Base-by-base conservation (phyloP, 2,888 invertebrate species). In the Eupithecia tripunctaria region DNA sequence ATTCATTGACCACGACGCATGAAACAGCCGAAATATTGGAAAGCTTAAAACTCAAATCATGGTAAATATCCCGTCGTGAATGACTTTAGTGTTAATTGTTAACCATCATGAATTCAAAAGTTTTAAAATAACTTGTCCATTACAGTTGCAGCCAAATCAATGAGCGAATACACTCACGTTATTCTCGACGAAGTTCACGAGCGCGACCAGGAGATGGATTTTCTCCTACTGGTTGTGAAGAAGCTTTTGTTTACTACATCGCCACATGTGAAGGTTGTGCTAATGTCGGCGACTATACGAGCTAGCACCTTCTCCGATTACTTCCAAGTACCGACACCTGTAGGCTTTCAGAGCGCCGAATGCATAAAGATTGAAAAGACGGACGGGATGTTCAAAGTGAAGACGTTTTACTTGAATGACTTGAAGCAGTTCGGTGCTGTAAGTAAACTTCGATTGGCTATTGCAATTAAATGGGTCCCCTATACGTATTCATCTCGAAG, bases 121-220 rank as follows among this genome's bases (percentile, higher is more conserved):
- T n/a, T n/a, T n/a, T n/a, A n/a, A n/a, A n/a, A n/a, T n/a, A n/a
- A n/a, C 0, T 43, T 62, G 1, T 67, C 7, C 5, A 18, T 79
- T 74, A 79, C 82, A 85, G 96, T 99, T 43, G 85, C 85, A 27
- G 84, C 94, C 0, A 97, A 97, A 86, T 96, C 95, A 32, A 95
- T 99, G 91, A 95, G 96, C 63, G 95, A 96, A 74, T 99, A 95
- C 84, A 98, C 98, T 0, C 99, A 99, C 85, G 96, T 99, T 56
- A 96, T 99, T 74, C 93, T 99, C 10, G 99, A 99, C 86, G 99
- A 99, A 93, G 97, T 99, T 0, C 98, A 99, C 83, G 99, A 99
- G 89, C 95, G 99, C 56, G 97, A 97, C 80, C 97, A 98, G 85
- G 97, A 99, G 36, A 97, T 98, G 95, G 99, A 99, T 86, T 98